Evolutionary conservation across 2,888 invertebrate genomes (phyloP), one percentile per base, ranked within the genome.

Genomic region (Eupithecia centaureata): DNA sequence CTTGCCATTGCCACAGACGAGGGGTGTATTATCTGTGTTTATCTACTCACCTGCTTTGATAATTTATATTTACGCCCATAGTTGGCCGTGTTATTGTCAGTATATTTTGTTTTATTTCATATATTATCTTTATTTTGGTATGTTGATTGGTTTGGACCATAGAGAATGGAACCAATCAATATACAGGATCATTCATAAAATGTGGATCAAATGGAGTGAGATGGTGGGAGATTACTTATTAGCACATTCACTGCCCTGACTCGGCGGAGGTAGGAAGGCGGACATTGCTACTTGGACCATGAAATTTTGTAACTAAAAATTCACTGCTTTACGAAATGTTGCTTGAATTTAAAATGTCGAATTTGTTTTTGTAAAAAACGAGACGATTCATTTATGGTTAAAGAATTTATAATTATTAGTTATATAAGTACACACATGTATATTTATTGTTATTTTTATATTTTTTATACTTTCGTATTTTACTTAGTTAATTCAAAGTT

Each of bases 351-450:
- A 25, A 51, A 22, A 51, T 22, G 47, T 51, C 18, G 22, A 18
- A 51, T 51, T 51, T 51, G 22, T 51, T 51, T 51, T 12, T 51
- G 18, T 51, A 51, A 51, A 51, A 51, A 51, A 51, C 22, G 38
- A 38, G 35, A 38, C 47, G 12, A 51, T 12, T 18, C 10, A 25
- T 51, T 51, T 51, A 51, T 25, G 5, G 12, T 25, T 51, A 25
- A 25, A 42, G 42, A 18, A 42, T 42, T 18, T 42, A 42, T 42
- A 18, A 42, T 18, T 42, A 42, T 42, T 18, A 42, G 42, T 42
- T 42, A 42, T 18, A 13, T 59, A 59, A 18, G 22, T 32, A 13
- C 32, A 13, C 32, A 15, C 22, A 22, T 15, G 18, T 58, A 42
- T 18, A 42, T 18, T 42, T 42, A 42, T 42, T 42, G 42, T 42